A percentile compares a stretch with the other conserved stretches of the same genome.
phyloP scores from a whole-genome alignment of 1,140 invertebrate genomes.

The Antheraea pernyi region DNA sequence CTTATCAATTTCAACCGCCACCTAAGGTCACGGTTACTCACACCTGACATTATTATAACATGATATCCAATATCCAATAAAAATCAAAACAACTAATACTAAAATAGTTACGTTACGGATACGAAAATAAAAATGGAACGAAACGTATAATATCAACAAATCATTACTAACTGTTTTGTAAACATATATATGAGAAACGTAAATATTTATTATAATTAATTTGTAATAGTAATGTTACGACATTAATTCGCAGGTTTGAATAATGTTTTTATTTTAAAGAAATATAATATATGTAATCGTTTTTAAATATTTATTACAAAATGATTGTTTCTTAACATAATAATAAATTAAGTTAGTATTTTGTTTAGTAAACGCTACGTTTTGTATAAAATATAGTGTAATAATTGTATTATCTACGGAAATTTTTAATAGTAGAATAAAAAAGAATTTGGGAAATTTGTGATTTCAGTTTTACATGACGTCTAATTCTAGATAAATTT shows the following conservation, averaged over 20 bases:
- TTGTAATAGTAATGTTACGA: slow-evolving; percentile 40
- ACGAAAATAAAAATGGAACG: neutral
- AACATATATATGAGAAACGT: slow-evolving; percentile 50
- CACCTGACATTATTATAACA: slow-evolving; percentile 8
- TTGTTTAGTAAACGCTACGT: too few relatives aligned
- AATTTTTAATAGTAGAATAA: too few relatives aligned
- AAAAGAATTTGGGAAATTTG: too few relatives aligned
- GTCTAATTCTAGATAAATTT: too few relatives aligned
- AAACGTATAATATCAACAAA: slow-evolving; percentile 28
- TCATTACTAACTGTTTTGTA: slow-evolving; percentile 61
- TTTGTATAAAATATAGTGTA: too few relatives aligned
- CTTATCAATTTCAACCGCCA: too few relatives aligned
- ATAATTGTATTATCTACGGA: too few relatives aligned
- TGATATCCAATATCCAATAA: neutral
- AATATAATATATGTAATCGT: too few relatives aligned
- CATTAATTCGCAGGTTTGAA: slow-evolving; percentile 32
- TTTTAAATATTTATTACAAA: too few relatives aligned
- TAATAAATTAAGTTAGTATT: too few relatives aligned
- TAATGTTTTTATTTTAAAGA: slow-evolving; percentile 11
- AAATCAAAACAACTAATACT: slow-evolving; percentile 5
- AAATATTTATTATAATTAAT: slow-evolving; percentile 64
- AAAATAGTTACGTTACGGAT: neutral
- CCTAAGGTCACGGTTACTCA: neutral
- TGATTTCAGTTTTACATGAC: too few relatives aligned
- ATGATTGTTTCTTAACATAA: neutral